These are phyloP conservation scores for Sinocyclocheilus anophthalmus DNA, from an alignment of 2,113 vertebrate species.

Conservation along the genomic window DNA sequence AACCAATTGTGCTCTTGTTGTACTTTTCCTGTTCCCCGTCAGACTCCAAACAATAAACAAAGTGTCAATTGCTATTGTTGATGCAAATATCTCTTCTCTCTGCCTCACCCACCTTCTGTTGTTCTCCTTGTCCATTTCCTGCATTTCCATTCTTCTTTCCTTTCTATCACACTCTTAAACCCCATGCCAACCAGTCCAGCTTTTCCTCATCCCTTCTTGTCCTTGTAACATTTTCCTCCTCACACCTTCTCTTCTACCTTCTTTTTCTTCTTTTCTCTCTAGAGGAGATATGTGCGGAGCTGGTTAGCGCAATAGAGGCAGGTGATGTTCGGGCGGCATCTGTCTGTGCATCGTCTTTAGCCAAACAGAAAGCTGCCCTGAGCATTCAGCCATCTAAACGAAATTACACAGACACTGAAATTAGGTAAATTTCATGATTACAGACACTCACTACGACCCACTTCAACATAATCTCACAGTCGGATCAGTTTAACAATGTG, in stretches of 20 bases:
- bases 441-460: background rate
- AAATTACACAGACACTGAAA: conserved; percentile 79
- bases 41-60: conserved; percentile 43
- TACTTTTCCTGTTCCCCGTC: conserved; percentile 6
- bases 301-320: conserved; percentile 78
- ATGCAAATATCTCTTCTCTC: conserved; percentile 26
- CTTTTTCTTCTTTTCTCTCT: background rate
- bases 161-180: no score
- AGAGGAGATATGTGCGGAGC: conserved; percentile 82
- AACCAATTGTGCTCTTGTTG: conserved; percentile 12
- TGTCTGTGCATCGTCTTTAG: conserved; percentile 76
- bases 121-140: background rate
- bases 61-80: conserved; percentile 37
- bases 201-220: background rate
- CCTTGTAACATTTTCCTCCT: background rate
- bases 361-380: conserved; percentile 76
- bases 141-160: background rate
- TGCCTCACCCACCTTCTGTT: no score
- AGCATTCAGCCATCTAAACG: conserved; percentile 76
- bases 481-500: background rate
- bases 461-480: no score
- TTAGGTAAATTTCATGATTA: conserved; percentile 73
- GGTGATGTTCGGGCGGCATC: conserved; percentile 79
- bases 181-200: no score
- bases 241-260: no score